Conservation (phyloP, 2,888 invertebrate species). For the Eupithecia abbreviata region DNA sequence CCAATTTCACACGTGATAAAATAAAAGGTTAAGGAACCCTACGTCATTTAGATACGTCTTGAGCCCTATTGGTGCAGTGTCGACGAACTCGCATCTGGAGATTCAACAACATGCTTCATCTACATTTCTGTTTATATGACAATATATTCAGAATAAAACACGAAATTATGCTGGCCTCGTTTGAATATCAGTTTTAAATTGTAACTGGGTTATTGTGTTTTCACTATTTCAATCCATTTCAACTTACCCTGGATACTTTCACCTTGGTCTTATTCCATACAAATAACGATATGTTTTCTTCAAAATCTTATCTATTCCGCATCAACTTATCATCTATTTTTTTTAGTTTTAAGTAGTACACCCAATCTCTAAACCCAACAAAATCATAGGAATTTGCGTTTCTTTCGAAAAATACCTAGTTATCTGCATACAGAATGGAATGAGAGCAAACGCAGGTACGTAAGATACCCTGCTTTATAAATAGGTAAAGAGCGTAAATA, state of each 20-base stretch:
- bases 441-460: constrained; percentile 70
- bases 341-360: neutral
- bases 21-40: constrained; percentile 51
- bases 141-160: constrained; percentile 35
- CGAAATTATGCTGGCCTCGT: constrained; percentile 19
- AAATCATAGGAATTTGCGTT: neutral
- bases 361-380: neutral
- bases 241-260: constrained; percentile 20
- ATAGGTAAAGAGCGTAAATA: constrained; percentile 83
- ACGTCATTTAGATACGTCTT: constrained; percentile 43
- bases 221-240: constrained; percentile 10
- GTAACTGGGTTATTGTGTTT: constrained; percentile 13
- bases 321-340: neutral
- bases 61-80: constrained; percentile 51
- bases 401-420: neutral
- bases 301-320: neutral
- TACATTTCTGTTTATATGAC: constrained; percentile 36
- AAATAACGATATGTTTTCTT: neutral
- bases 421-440: constrained; percentile 50
- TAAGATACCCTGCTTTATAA: constrained; percentile 77
- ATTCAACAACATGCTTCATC: constrained; percentile 39
- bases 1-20: constrained; percentile 46
- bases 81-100: constrained; percentile 49
- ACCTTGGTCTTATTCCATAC: constrained; percentile 9
- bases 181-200: constrained; percentile 10